Evolutionary conservation across 2,797 vertebrate species (phyloP).

Genomic region (Rhinichthys osculus): DNA sequence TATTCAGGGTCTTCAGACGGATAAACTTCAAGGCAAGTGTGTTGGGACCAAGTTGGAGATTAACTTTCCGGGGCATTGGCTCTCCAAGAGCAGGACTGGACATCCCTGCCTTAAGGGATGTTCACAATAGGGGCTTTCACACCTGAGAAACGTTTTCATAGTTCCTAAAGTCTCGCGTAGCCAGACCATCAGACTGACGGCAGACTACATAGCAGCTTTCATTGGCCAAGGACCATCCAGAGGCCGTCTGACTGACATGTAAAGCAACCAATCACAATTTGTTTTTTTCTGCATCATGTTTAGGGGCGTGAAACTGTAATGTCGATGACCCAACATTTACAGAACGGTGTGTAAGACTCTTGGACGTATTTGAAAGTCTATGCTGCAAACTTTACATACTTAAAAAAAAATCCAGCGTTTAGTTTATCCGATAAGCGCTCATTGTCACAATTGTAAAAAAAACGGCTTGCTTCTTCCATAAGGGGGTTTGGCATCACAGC

Average conservation of each 20-base stretch:
- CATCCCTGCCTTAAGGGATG: neutral
- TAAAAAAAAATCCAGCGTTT: neutral
- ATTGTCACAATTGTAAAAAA: no score
- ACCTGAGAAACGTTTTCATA: neutral
- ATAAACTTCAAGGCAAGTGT: neutral
- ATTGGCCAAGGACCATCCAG: neutral
- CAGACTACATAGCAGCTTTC: neutral
- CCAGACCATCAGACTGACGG: neutral
- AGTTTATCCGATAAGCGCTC: neutral
- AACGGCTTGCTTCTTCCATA: no score
- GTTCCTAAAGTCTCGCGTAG: neutral
- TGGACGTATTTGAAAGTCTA: no score
- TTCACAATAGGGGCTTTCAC: neutral
- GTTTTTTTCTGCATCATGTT: no score
- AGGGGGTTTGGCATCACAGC: no score
- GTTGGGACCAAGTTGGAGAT: neutral
- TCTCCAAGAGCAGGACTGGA: neutral
- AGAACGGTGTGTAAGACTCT: neutral
- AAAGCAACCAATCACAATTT: no score
- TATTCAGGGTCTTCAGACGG: neutral
- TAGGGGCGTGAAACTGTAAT: neutral
- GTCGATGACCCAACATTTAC: no score
- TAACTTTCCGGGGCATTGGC: neutral
- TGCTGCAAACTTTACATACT: neutral
- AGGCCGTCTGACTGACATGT: no score